Evolutionary conservation across 2,888 invertebrate species (phyloP), one percentile per base, ranked within the genome.

Genomic region (Mythimna vitellina): DNA sequence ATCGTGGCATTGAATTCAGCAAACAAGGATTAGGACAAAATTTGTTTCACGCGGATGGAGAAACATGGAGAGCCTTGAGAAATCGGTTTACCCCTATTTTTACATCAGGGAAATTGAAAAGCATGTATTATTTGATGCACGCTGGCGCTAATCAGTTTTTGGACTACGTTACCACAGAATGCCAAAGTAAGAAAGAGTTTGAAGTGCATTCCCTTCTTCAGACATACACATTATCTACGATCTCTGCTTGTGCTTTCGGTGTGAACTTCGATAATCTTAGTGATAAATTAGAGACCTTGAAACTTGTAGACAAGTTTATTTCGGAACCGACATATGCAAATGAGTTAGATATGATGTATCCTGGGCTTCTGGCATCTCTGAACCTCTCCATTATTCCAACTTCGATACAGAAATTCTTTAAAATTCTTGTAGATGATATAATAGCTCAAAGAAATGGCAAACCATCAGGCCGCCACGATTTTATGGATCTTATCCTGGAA

Each of bases 91-190:
- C 90, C 0, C 92, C 93, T 0, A 80, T 92, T 14, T 94, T 93
- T 62, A 92, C 92, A 4, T 86, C 93, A 0, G 90, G 91, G 3
- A 93, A 94, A 83, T 78, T 93, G n/a, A 93, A 89, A 73, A 91
- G 90, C 32, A 93, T 94, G 93, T 84, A 91, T 29, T 80, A 89
- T 78, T 66, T 93, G 54, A 80, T 94, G 51, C 73, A 75, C 14
- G 89, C 91, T 54, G 86, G 88, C 1, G 90, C 86, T 46, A 87
- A 92, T 10, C 77, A 81, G 1, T 91, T 92, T 49, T 38, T 89
- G 1, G 71, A 89, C 0, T 81, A 89, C 57, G 38, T 92, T 0
- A 72, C 80, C 10, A 68, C 65, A 1, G 20, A 87, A 57, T 76
- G 80, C 12, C 42, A 76, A 1, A 54, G 71, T 6, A 58, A 84